Evolutionary conservation across 2,113 vertebrate genomes (phyloP).

Genomic region (Microtus oregoni): DNA sequence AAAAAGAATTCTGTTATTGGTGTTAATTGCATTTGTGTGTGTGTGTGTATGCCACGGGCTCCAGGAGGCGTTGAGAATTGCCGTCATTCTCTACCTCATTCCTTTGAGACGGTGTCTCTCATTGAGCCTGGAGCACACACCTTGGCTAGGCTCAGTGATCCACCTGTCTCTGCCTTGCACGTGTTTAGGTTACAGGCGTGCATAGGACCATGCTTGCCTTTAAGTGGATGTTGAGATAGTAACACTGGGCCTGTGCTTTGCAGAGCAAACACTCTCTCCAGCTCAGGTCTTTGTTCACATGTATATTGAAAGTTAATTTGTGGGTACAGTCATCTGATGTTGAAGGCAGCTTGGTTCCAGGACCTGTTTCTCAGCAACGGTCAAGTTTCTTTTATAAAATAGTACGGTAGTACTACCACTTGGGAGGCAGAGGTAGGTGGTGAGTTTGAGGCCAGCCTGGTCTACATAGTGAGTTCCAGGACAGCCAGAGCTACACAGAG

Average conservation of each 20-base stretch:
- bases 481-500: no score
- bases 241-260: neutral
- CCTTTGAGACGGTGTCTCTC: neutral
- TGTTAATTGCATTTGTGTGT: neutral
- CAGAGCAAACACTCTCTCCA: neutral
- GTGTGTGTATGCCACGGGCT: neutral
- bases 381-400: conserved; percentile 5
- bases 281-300: neutral
- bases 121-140: neutral
- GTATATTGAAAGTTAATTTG: neutral
- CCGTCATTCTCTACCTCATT: no score
- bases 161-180: neutral
- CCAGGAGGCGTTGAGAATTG: neutral
- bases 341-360: neutral
- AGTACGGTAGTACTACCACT: no score
- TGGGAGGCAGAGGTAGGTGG: no score
- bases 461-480: no score
- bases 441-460: no score
- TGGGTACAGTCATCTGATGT: neutral
- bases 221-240: neutral
- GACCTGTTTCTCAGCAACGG: neutral
- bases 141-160: neutral
- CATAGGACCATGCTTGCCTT: no score
- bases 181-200: neutral
- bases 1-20: neutral